phyloP scores from a whole-genome alignment of 2,888 invertebrate species.

The Ichneumoninae sp. region DNA sequence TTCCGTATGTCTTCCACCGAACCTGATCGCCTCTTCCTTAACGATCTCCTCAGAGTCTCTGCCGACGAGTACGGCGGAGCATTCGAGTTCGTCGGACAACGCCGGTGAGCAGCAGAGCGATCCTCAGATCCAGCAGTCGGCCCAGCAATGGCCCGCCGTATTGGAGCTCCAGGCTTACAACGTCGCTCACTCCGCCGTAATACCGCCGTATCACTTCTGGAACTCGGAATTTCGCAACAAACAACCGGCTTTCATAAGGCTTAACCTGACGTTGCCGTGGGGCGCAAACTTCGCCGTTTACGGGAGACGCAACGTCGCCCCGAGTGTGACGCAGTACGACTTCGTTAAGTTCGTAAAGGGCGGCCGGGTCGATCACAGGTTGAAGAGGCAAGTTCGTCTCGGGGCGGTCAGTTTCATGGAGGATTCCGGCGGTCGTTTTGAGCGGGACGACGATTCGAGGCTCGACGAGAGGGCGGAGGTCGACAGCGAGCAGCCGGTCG shows the following conservation, averaged over 20 bases:
- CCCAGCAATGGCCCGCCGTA: conserved; percentile 91
- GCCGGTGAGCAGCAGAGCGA: conserved; percentile 85
- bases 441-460: conserved; percentile 30
- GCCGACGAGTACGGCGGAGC: conserved; percentile 89
- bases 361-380: conserved; percentile 91
- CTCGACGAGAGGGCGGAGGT: not conserved
- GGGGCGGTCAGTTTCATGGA: conserved; percentile 80
- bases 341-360: conserved; percentile 97
- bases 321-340: conserved; percentile 98
- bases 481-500: conserved; percentile 25
- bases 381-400: conserved; percentile 85
- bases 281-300: conserved; percentile 98
- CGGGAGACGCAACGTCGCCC: conserved; percentile 96
- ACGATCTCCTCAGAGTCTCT: conserved; percentile 88
- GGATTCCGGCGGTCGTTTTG: conserved; percentile 55
- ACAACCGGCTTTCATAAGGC: conserved; percentile 94
- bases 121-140: conserved; percentile 90
- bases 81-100: conserved; percentile 87
- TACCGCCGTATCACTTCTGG: conserved; percentile 97
- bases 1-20: not conserved
- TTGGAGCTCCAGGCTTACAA: conserved; percentile 94
- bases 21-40: not conserved
- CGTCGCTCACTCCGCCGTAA: conserved; percentile 92
- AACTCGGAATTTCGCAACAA: conserved; percentile 96
- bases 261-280: conserved; percentile 96